These are phyloP conservation scores for Telmatherina bonti DNA, from an alignment of 2,797 vertebrate species.

Conservation along the genomic window DNA sequence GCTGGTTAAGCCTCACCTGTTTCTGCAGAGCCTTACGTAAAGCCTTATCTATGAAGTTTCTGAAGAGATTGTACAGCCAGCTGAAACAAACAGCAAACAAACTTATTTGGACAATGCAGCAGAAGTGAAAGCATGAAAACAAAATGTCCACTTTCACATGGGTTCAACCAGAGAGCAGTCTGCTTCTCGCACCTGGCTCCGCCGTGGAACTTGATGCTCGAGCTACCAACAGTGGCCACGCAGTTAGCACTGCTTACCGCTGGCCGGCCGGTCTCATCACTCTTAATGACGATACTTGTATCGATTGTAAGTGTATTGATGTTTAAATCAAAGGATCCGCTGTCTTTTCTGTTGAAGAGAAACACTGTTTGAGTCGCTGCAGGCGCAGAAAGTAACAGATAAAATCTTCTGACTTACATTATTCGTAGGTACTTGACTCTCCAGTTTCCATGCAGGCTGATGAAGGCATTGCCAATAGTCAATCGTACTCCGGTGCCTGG, in stretches of 20 bases:
- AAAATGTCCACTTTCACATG: background rate
- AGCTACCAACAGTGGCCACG: slow-evolving; percentile 50
- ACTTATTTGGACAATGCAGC: background rate
- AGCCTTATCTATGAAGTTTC: slow-evolving; percentile 62
- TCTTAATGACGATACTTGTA: slow-evolving; percentile 62
- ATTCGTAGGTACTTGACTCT: slow-evolving; percentile 75
- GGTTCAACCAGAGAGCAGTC: background rate
- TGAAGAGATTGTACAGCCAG: slow-evolving; percentile 86
- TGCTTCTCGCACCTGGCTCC: slow-evolving; percentile 76
- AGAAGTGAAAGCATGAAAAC: background rate
- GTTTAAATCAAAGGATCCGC: slow-evolving; percentile 78
- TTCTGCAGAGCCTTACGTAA: slow-evolving; percentile 13
- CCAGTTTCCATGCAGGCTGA: slow-evolving; percentile 81
- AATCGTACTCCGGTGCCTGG: slow-evolving; percentile 73
- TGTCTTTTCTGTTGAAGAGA: slow-evolving; percentile 72
- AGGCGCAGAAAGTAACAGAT: background rate
- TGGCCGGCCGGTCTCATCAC: slow-evolving; percentile 78
- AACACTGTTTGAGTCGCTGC: background rate
- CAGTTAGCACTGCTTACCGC: slow-evolving; percentile 69
- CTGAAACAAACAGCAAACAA: slow-evolving; percentile 59
- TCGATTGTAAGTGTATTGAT: slow-evolving; percentile 71
- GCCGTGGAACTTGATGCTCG: slow-evolving; percentile 76
- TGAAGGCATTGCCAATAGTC: slow-evolving; percentile 73
- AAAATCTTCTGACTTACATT: slow-evolving; percentile 69
- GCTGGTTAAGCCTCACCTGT: background rate